Conservation (phyloP, 2,888 invertebrate genomes). For the Thalpophila matura region DNA sequence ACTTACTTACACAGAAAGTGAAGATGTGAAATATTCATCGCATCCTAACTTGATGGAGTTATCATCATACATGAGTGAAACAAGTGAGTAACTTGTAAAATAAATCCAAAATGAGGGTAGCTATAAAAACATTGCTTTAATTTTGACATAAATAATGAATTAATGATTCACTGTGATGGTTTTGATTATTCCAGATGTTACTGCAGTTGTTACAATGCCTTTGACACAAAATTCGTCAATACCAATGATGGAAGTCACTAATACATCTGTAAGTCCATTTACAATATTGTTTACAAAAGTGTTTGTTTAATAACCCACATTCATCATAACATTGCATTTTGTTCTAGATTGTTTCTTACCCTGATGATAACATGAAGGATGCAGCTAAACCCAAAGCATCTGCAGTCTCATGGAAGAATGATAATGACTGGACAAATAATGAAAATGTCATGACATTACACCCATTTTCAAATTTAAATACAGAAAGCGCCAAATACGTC, state of each 20-base stretch:
- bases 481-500: constrained; percentile 83
- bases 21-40: constrained; percentile 83
- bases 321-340: neutral
- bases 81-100: constrained; percentile 77
- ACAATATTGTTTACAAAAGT: neutral
- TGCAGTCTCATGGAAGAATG: constrained; percentile 85
- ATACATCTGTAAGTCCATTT: constrained; percentile 82
- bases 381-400: constrained; percentile 87
- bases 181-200: constrained; percentile 81
- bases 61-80: constrained; percentile 88
- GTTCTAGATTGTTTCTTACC: constrained; percentile 83
- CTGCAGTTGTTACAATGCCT: constrained; percentile 88
- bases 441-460: constrained; percentile 84
- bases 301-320: neutral
- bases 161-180: constrained; percentile 9
- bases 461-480: constrained; percentile 79
- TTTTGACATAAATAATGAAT: constrained; percentile 13
- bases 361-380: constrained; percentile 85
- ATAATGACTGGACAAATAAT: constrained; percentile 82
- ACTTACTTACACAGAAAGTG: constrained; percentile 76
- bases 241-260: constrained; percentile 88
- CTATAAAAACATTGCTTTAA: neutral
- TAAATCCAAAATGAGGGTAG: constrained; percentile 39
- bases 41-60: constrained; percentile 87
- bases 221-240: constrained; percentile 85